These are phyloP conservation scores for Camponotus pennsylvanicus DNA, from an alignment of 1,140 invertebrate species.

Conservation along the genomic window DNA sequence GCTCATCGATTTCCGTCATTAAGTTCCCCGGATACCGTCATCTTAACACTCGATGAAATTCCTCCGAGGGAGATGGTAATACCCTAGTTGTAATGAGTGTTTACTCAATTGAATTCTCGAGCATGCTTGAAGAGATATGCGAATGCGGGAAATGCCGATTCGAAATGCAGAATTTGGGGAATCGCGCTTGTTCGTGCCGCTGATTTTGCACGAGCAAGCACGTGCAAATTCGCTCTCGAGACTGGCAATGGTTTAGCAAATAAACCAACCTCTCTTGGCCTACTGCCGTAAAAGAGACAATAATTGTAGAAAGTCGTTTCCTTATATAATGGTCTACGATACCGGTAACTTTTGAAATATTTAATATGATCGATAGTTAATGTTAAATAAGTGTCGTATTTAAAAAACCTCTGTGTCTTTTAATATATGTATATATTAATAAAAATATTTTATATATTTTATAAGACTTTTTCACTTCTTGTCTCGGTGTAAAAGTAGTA, in stretches of 20 bases:
- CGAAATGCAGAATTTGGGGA: constrained; percentile 21
- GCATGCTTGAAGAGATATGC: constrained; percentile 51
- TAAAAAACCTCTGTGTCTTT: not conserved
- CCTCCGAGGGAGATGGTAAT: constrained; percentile 23
- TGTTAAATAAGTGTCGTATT: not conserved
- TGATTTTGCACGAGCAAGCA: constrained; percentile 34
- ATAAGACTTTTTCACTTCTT: not conserved
- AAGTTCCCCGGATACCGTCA: constrained; percentile 27
- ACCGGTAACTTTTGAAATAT: not conserved
- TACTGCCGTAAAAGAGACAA: not conserved
- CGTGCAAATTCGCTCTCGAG: not conserved
- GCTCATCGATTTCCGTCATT: constrained; percentile 57
- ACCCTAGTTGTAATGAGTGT: constrained; percentile 8
- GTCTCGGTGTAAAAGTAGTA: not conserved
- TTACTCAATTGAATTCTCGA: constrained; percentile 38
- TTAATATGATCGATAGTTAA: not conserved
- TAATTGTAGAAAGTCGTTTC: not conserved
- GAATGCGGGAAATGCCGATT: constrained; percentile 25
- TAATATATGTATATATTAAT: too few species aligned
- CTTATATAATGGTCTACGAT: not conserved
- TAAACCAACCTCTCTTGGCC: not conserved
- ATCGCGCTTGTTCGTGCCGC: not conserved
- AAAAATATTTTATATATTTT: not conserved
- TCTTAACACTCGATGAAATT: constrained; percentile 61
- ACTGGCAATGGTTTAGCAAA: not conserved